Percentiles rank a stretch among this genome's conserved stretches.
phyloP scores from a whole-genome alignment of 2,113 vertebrate species.

The Festucalex cinctus region DNA sequence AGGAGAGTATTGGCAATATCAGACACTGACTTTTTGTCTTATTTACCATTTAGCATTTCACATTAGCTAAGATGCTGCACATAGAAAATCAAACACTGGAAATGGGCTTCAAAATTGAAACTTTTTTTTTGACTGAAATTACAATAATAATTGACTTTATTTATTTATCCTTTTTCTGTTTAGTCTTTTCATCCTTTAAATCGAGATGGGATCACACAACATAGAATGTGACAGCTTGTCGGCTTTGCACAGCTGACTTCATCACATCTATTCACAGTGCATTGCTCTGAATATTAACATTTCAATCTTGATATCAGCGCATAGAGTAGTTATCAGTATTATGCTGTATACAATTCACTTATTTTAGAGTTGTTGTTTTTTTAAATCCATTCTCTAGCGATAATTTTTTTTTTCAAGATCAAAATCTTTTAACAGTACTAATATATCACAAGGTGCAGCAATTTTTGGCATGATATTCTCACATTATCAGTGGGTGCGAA shows the following conservation, averaged over 20 bases:
- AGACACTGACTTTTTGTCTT: too few relatives aligned
- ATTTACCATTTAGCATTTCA: too few relatives aligned
- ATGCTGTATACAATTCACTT: constrained; percentile 15
- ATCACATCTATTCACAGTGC: constrained; percentile 17
- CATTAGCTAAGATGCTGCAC: too few relatives aligned
- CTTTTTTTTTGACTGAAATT: constrained; percentile 20
- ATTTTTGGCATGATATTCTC: too few relatives aligned
- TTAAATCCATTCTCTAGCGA: too few relatives aligned
- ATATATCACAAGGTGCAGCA: not conserved
- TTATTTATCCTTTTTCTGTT: too few relatives aligned
- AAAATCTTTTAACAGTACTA: not conserved
- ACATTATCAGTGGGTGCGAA: too few relatives aligned
- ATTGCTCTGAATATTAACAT: constrained; percentile 18
- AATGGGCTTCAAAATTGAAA: constrained; percentile 17
- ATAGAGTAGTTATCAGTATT: constrained; percentile 4
- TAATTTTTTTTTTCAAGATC: not conserved
- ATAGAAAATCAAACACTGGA: constrained; percentile 29
- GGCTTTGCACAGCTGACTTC: constrained; percentile 32
- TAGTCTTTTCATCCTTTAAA: constrained; percentile 8
- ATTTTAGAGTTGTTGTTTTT: not conserved
- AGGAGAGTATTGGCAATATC: not conserved
- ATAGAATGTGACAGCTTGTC: constrained; percentile 17
- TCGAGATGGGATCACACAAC: constrained; percentile 21
- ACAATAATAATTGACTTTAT: not conserved
- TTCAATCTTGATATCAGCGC: constrained; percentile 6